phyloP scores from a whole-genome alignment of 1,140 invertebrate genomes.

The Drosophila mayri region DNA sequence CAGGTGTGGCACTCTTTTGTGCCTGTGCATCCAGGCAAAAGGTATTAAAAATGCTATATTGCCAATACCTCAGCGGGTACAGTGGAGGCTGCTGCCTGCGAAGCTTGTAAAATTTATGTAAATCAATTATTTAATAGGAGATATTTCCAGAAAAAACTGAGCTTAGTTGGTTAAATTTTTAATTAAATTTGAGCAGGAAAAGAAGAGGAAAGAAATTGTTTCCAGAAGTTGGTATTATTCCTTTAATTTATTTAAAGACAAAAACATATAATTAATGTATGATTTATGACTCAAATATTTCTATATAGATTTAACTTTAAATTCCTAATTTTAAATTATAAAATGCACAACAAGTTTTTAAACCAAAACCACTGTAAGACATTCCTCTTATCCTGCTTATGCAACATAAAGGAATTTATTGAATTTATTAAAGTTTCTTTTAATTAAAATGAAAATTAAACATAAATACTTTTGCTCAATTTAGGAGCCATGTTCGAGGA shows the following conservation, averaged over 20 bases:
- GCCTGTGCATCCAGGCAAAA: constrained; percentile 45
- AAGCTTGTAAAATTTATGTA: not conserved
- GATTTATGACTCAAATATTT: no score
- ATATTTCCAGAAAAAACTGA: not conserved
- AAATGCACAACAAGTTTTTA: not conserved
- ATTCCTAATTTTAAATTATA: not conserved
- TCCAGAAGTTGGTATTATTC: fast-evolving
- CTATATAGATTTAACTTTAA: not conserved
- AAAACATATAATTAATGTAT: no score
- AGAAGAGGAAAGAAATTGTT: not conserved
- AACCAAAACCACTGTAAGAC: not conserved
- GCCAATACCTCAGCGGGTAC: constrained; percentile 43
- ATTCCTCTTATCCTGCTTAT: not conserved
- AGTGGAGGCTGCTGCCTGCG: constrained; percentile 15
- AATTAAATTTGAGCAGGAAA: not conserved
- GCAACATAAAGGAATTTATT: not conserved
- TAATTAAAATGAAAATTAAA: constrained; percentile 16
- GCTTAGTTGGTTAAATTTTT: not conserved
- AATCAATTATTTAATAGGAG: not conserved
- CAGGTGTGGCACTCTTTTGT: constrained; percentile 64
- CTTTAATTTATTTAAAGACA: no score
- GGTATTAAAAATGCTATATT: constrained; percentile 61
- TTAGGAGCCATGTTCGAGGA: not conserved
- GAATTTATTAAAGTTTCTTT: constrained; percentile 13
- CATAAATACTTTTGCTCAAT: constrained; percentile 8